Conservation (phyloP, 2,888 invertebrate genomes). For the Scaptodrosophila latifasciaeformis region DNA sequence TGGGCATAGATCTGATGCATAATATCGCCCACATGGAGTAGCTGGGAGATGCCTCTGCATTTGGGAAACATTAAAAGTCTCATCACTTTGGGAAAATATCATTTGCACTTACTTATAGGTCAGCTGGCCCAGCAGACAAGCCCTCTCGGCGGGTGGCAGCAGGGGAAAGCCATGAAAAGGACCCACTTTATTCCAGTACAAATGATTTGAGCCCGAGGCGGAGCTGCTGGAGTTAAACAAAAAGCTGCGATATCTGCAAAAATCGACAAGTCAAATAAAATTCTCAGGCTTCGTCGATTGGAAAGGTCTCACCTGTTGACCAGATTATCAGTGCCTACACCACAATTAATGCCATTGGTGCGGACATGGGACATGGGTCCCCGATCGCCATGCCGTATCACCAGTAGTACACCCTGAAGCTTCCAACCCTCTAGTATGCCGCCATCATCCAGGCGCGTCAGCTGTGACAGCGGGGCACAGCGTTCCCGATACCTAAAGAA, state of each 20-base stretch:
- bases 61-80: neutral
- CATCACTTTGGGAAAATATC: neutral
- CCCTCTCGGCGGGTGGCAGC: slow-evolving; percentile 80
- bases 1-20: slow-evolving; percentile 79
- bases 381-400: slow-evolving; percentile 92
- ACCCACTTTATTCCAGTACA: slow-evolving; percentile 85
- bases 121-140: slow-evolving; percentile 89
- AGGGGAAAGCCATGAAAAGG: slow-evolving; percentile 91
- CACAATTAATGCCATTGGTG: slow-evolving; percentile 86
- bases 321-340: slow-evolving; percentile 75
- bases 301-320: slow-evolving; percentile 67
- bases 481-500: slow-evolving; percentile 79
- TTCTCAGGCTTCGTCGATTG: too few species aligned
- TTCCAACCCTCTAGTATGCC: slow-evolving; percentile 75
- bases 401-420: slow-evolving; percentile 78
- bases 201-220: slow-evolving; percentile 76
- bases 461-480: slow-evolving; percentile 84
- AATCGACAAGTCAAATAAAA: too few species aligned
- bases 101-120: slow-evolving; percentile 77
- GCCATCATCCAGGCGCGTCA: slow-evolving; percentile 83
- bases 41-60: slow-evolving; percentile 85
- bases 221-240: slow-evolving; percentile 70
- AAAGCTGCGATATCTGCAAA: slow-evolving; percentile 71
- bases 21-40: slow-evolving; percentile 85
- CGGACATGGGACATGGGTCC: slow-evolving; percentile 90